phyloP scores from a whole-genome alignment of 2,888 invertebrate species.

The Cephus rjabovi region DNA sequence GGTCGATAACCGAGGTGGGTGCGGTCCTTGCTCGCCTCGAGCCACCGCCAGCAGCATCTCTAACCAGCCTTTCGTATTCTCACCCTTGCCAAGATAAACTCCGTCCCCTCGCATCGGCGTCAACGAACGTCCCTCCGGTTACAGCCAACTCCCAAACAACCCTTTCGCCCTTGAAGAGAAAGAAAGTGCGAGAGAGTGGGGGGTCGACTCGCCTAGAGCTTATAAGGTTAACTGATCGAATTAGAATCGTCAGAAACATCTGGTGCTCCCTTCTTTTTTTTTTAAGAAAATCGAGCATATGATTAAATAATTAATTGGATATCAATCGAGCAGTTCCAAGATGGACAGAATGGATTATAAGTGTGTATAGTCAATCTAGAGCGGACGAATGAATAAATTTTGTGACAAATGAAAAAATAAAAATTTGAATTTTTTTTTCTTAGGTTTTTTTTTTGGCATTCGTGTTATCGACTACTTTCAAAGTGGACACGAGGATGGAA shows the following conservation, averaged over 20 bases:
- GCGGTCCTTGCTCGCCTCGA: conserved; percentile 49
- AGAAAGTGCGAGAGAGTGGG: neutral
- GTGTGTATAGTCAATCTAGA: neutral
- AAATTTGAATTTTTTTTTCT: neutral
- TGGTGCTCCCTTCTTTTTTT: neutral
- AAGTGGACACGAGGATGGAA: neutral
- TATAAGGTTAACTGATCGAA: neutral
- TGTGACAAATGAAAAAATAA: neutral
- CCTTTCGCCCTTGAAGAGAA: neutral
- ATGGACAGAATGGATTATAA: neutral
- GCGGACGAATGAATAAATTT: neutral
- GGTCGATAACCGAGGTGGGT: conserved; percentile 60
- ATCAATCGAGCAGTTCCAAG: neutral
- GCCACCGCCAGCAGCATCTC: conserved; percentile 40
- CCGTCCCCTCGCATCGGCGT: neutral
- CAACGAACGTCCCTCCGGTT: neutral
- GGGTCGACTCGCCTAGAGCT: neutral
- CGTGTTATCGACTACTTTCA: neutral
- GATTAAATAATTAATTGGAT: neutral
- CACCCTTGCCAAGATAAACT: neutral
- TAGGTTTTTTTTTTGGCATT: neutral
- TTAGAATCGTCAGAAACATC: neutral
- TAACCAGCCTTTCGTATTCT: conserved; percentile 27
- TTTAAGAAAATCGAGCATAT: neutral
- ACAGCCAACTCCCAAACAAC: conserved; percentile 5